phyloP scores from a whole-genome alignment of 2,113 vertebrate genomes.

The Coracopsis vasa region DNA sequence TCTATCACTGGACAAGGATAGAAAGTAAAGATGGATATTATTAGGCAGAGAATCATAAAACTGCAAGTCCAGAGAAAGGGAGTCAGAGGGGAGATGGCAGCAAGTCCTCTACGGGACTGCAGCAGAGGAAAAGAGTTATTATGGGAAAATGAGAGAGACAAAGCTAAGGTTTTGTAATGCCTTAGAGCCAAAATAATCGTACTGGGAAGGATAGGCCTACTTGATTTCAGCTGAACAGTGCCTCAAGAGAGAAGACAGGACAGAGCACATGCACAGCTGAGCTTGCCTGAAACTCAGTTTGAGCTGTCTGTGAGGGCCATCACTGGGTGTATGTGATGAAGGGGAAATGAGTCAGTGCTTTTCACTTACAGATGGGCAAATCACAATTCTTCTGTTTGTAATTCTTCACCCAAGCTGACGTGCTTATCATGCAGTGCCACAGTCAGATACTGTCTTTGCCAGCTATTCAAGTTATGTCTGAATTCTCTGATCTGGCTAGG shows the following conservation, averaged over 20 bases:
- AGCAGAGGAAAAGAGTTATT: neutral
- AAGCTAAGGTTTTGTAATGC: neutral
- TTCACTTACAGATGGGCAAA: neutral
- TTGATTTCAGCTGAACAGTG: neutral
- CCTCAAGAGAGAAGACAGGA: neutral
- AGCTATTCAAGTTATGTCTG: neutral
- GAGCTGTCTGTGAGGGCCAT: neutral
- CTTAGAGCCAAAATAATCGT: neutral
- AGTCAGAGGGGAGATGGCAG: neutral
- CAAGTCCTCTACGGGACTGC: neutral
- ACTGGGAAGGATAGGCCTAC: neutral
- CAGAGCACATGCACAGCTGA: neutral
- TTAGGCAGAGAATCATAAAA: neutral
- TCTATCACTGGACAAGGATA: too few species aligned
- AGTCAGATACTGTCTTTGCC: accelerated
- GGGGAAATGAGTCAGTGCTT: neutral
- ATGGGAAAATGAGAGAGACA: neutral
- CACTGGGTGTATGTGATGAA: accelerated
- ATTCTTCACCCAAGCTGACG: neutral
- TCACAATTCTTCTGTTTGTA: neutral
- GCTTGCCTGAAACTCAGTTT: neutral
- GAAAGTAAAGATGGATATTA: neutral
- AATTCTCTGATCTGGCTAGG: neutral
- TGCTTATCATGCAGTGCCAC: neutral
- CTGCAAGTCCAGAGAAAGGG: accelerated